These are phyloP conservation scores for Drosophila willistoni DNA, from an alignment of 1,140 invertebrate species.

Conservation along the genomic window DNA sequence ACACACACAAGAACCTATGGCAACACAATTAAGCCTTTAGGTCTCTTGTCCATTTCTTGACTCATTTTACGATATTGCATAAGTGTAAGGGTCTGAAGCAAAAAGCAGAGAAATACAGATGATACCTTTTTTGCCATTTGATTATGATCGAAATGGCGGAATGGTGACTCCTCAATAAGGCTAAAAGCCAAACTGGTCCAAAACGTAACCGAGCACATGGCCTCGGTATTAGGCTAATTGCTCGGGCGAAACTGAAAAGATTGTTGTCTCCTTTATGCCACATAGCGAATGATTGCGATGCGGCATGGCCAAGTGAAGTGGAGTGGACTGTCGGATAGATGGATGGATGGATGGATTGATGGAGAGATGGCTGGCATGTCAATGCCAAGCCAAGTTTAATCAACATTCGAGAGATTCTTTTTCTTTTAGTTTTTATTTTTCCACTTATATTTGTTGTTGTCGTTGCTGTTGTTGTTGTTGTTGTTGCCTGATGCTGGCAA, in stretches of 20 bases:
- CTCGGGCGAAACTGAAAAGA: conserved; percentile 60
- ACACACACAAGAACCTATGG: not conserved
- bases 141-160: conserved; percentile 36
- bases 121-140: conserved; percentile 35
- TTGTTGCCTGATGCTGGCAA: conserved; percentile 56
- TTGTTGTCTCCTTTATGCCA: conserved; percentile 36
- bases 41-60: conserved; percentile 6
- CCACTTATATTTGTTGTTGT: conserved; percentile 16
- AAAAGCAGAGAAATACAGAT: conserved; percentile 26
- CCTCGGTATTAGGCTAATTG: conserved; percentile 76
- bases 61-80: conserved; percentile 47
- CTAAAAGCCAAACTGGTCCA: conserved; percentile 60
- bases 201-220: conserved; percentile 33
- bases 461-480: conserved; percentile 1
- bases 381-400: conserved; percentile 71
- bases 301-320: not conserved
- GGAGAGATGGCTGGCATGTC: conserved; percentile 42
- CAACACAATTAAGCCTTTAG: conserved; percentile 13
- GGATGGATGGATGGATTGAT: too few relatives aligned
- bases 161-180: conserved; percentile 64
- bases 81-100: conserved; percentile 30
- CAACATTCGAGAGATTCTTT: conserved; percentile 54
- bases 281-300: conserved; percentile 22
- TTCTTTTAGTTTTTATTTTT: conserved; percentile 7
- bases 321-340: too few relatives aligned